A percentile compares a stretch with the other conserved stretches of the same genome.
These are phyloP conservation scores for Anniella stebbinsi DNA, from an alignment of 2,797 vertebrate genomes.

Conservation along the genomic window DNA sequence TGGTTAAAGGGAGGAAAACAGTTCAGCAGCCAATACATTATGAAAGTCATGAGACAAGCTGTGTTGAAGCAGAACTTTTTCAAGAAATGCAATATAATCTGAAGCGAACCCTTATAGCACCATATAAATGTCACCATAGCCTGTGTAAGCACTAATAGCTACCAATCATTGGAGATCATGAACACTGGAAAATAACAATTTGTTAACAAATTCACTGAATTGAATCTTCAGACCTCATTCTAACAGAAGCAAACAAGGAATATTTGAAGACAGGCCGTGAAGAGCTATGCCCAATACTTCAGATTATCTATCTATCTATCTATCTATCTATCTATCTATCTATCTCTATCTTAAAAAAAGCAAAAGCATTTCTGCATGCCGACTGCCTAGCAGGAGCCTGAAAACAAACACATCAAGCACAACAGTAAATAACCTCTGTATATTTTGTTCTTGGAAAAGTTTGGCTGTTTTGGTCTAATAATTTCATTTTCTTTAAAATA, in stretches of 20 bases:
- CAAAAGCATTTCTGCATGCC: rapidly evolving
- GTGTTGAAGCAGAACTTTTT: background rate
- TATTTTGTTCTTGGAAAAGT: background rate
- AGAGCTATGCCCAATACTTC: conserved; percentile 7
- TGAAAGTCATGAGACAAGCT: background rate
- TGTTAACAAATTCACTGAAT: background rate
- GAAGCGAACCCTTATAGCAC: background rate
- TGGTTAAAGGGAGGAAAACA: background rate
- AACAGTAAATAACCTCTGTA: background rate
- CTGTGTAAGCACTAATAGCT: background rate
- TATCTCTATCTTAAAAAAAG: no score
- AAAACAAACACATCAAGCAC: background rate
- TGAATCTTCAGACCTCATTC: background rate
- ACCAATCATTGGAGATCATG: background rate
- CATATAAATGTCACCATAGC: background rate
- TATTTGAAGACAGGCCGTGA: background rate
- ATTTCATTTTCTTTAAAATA: background rate
- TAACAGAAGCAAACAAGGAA: background rate
- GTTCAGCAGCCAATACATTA: background rate
- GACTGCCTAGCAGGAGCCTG: background rate
- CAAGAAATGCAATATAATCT: background rate
- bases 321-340: no score
- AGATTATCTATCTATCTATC: no score
- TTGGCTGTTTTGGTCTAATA: background rate
- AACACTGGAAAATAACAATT: background rate